A percentile compares a stretch with the other conserved stretches of the same genome.
These are phyloP conservation scores for Scaptomyza polygonia DNA, from an alignment of 2,888 invertebrate species.

Conservation along the genomic window DNA sequence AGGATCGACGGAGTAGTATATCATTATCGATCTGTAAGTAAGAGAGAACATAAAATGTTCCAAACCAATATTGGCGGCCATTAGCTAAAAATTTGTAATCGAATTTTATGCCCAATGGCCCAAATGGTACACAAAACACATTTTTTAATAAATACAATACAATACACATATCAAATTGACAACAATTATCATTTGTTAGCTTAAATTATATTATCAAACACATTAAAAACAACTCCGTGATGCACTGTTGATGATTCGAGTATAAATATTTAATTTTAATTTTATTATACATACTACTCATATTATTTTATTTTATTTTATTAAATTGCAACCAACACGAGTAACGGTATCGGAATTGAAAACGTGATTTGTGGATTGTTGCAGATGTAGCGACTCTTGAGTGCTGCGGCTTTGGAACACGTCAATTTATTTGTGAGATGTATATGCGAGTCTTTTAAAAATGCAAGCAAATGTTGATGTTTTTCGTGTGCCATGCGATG, in stretches of 20 bases:
- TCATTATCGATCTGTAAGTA: slow-evolving; percentile 89
- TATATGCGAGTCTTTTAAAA: slow-evolving; percentile 33
- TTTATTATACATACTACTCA: neutral
- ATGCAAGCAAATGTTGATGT: slow-evolving; percentile 54
- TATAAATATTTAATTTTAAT: neutral
- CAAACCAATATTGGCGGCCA: slow-evolving; percentile 36
- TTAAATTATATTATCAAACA: slow-evolving; percentile 43
- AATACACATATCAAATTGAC: slow-evolving; percentile 63
- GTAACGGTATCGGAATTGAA: slow-evolving; percentile 37
- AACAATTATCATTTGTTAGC: slow-evolving; percentile 28
- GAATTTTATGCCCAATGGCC: slow-evolving; percentile 25
- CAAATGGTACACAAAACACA: slow-evolving; percentile 16
- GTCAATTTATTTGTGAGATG: slow-evolving; percentile 31
- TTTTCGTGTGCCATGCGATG: slow-evolving; percentile 6
- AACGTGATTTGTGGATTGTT: slow-evolving; percentile 39
- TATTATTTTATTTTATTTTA: slow-evolving; percentile 1
- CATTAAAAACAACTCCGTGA: slow-evolving; percentile 42
- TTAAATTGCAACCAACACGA: slow-evolving; percentile 45
- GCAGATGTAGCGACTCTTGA: slow-evolving; percentile 39
- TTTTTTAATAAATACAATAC: slow-evolving; percentile 56
- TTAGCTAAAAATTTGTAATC: slow-evolving; percentile 30
- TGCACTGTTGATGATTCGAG: slow-evolving; percentile 21
- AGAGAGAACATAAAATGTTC: slow-evolving; percentile 20
- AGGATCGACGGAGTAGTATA: slow-evolving; percentile 92
- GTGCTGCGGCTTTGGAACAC: slow-evolving; percentile 50